These are phyloP conservation scores for Drosophila varians DNA, from an alignment of 1,140 invertebrate species.

Conservation along the genomic window DNA sequence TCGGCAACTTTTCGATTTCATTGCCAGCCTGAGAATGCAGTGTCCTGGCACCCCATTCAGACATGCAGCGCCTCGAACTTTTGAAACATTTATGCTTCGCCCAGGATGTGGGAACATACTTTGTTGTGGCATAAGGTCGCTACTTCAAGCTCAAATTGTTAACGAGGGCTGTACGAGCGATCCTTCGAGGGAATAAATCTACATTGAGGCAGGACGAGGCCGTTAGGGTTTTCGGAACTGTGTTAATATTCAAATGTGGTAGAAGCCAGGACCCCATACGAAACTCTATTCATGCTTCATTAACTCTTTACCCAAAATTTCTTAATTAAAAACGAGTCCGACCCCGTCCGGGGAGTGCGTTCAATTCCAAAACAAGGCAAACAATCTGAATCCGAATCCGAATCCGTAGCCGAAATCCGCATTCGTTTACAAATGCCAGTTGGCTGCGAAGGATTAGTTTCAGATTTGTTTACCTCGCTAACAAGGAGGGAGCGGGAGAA, in stretches of 20 bases:
- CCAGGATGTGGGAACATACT: neutral
- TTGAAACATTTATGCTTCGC: conserved; percentile 5
- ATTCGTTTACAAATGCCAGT: conserved; percentile 53
- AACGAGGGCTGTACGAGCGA: neutral
- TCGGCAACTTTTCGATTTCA: conserved; percentile 72
- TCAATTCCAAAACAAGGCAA: conserved; percentile 28
- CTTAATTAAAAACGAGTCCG: conserved; percentile 58
- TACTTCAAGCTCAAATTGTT: neutral
- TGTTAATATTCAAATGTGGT: conserved; percentile 19
- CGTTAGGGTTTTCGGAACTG: neutral
- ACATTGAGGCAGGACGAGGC: neutral
- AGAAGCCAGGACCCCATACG: neutral
- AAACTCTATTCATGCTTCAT: conserved; percentile 41
- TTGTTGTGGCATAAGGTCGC: neutral
- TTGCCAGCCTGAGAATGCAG: conserved; percentile 35
- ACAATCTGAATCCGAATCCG: conserved; percentile 34
- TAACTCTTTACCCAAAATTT: conserved; percentile 46
- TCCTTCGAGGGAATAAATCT: neutral
- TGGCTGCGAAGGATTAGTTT: conserved; percentile 49
- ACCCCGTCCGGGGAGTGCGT: conserved; percentile 12
- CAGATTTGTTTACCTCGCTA: conserved; percentile 50
- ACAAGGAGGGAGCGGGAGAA: conserved; percentile 33
- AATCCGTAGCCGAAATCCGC: too few species aligned
- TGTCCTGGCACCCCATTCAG: conserved; percentile 5
- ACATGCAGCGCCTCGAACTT: conserved; percentile 4